Conservation (phyloP, 2,888 invertebrate genomes). For the Agrotis puta region DNA sequence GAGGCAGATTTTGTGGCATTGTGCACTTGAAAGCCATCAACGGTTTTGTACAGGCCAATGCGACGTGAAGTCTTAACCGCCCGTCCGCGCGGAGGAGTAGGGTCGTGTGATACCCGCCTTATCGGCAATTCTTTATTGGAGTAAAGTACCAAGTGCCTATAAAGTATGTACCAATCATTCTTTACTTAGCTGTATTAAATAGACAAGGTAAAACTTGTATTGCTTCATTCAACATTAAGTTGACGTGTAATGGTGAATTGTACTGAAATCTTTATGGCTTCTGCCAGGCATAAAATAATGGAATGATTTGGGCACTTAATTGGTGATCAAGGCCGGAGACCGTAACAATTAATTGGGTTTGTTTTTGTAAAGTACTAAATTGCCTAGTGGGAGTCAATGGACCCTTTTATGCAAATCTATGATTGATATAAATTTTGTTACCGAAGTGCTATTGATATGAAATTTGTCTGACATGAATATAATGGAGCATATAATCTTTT, state of each 20-base stretch:
- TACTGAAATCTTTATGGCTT: slow-evolving; percentile 33
- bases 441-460: slow-evolving; percentile 12
- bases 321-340: slow-evolving; percentile 12
- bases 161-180: background rate
- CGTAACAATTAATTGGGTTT: slow-evolving; percentile 24
- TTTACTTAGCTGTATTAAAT: too few species aligned
- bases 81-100: too few species aligned
- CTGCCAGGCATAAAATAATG: slow-evolving; percentile 14
- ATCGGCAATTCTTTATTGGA: background rate
- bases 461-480: slow-evolving; percentile 7
- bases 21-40: too few species aligned
- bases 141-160: background rate
- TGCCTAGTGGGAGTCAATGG: background rate
- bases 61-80: too few species aligned
- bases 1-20: too few species aligned
- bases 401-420: slow-evolving; percentile 40
- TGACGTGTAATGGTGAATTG: slow-evolving; percentile 26
- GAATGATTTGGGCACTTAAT: slow-evolving; percentile 23
- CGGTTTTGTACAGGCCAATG: too few species aligned
- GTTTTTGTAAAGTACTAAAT: slow-evolving; percentile 41
- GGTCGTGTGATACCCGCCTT: too few species aligned
- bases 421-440: slow-evolving; percentile 6
- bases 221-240: slow-evolving; percentile 31
- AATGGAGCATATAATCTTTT: background rate
- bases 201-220: slow-evolving; percentile 18